Conservation (phyloP, 2,113 vertebrate genomes). For the Entelurus aequoreus region DNA sequence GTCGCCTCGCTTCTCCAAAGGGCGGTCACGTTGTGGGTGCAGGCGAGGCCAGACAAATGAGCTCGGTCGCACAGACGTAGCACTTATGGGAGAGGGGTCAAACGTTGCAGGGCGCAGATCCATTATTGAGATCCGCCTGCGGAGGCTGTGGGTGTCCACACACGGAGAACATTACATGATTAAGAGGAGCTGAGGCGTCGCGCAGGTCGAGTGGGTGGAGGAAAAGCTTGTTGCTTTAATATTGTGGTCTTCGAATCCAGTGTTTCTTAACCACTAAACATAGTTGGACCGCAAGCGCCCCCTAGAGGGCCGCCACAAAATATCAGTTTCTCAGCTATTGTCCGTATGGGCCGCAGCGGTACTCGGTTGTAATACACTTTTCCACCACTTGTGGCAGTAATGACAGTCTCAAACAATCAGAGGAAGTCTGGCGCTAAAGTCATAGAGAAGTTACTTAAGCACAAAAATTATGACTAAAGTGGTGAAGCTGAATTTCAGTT, state of each 20-base stretch:
- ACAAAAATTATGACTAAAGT: too few relatives aligned
- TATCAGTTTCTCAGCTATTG: too few relatives aligned
- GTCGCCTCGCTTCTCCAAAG: slow-evolving; percentile 10
- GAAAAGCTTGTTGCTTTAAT: neutral
- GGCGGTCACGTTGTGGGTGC: slow-evolving; percentile 24
- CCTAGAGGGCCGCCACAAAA: too few relatives aligned
- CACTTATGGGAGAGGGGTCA: slow-evolving; percentile 43
- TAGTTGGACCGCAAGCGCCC: too few relatives aligned
- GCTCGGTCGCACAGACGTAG: slow-evolving; percentile 16
- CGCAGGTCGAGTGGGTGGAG: slow-evolving; percentile 12
- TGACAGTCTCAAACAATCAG: too few relatives aligned
- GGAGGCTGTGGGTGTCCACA: slow-evolving; percentile 49
- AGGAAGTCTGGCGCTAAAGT: too few relatives aligned
- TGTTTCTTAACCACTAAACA: too few relatives aligned
- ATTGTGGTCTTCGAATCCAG: neutral
- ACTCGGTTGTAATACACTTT: too few relatives aligned
- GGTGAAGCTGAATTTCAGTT: too few relatives aligned
- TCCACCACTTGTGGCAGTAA: too few relatives aligned
- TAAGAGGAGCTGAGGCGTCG: slow-evolving; percentile 30
- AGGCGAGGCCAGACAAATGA: slow-evolving; percentile 53
- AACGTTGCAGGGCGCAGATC: slow-evolving; percentile 49
- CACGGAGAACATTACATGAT: slow-evolving; percentile 40
- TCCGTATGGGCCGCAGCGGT: too few relatives aligned
- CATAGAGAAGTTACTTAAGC: too few relatives aligned
- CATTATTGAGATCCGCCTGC: slow-evolving; percentile 55